Evolutionary conservation across 2,797 vertebrate genomes (phyloP).

Genomic region (Sarcoramphus papa): DNA sequence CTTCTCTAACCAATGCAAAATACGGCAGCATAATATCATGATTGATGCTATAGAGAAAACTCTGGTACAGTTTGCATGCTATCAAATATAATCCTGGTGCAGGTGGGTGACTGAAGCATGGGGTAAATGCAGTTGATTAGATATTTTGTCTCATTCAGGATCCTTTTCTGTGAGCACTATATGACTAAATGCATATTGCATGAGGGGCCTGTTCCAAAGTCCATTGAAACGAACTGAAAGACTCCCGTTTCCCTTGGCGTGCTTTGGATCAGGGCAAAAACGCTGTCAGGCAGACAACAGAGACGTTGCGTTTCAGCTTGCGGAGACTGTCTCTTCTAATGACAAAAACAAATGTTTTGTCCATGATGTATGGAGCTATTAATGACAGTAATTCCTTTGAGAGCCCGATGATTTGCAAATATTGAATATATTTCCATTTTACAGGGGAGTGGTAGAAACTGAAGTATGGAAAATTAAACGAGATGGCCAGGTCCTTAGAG

Average conservation of each 20-base stretch:
- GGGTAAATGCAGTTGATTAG: conserved; percentile 67
- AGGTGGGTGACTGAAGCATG: conserved; percentile 58
- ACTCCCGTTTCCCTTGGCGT: background rate
- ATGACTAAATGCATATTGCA: conserved; percentile 66
- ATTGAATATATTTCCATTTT: background rate
- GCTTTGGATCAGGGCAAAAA: background rate
- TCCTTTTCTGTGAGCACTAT: conserved; percentile 46
- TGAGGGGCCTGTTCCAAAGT: conserved; percentile 47
- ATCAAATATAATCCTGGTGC: conserved; percentile 50
- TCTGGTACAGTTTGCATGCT: conserved; percentile 36
- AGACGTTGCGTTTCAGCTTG: background rate
- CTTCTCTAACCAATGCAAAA: conserved; percentile 19
- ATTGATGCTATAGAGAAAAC: conserved; percentile 64
- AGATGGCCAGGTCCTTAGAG: background rate
- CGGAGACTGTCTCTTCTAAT: background rate
- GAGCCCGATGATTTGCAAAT: background rate
- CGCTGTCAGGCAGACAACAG: background rate
- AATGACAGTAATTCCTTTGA: background rate
- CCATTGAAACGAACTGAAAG: conserved; percentile 28
- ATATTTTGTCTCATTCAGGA: conserved; percentile 67
- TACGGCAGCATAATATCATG: conserved; percentile 13
- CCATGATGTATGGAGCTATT: background rate
- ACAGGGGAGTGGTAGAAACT: background rate
- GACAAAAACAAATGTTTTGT: conserved; percentile 45
- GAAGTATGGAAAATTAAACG: background rate